A percentile compares a stretch with the other conserved stretches of the same genome.
Evolutionary conservation across 1,140 invertebrate genomes (phyloP).

Genomic region (Drosophila kurseongensis): DNA sequence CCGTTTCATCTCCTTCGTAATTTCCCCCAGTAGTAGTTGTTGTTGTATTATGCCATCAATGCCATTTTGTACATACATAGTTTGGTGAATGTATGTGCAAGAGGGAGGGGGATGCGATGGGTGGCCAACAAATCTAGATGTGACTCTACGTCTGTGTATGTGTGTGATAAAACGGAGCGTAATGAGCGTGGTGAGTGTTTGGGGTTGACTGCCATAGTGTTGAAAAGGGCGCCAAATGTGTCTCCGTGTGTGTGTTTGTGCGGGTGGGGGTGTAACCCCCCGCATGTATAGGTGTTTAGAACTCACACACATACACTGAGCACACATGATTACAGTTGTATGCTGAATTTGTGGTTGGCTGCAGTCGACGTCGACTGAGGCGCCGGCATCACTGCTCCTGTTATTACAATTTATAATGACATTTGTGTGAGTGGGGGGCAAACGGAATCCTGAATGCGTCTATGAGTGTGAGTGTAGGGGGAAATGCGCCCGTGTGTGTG

Average conservation of each 20-base stretch:
- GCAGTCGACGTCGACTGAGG: slow-evolving; percentile 50
- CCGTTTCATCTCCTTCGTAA: slow-evolving; percentile 20
- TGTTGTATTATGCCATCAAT: slow-evolving; percentile 81
- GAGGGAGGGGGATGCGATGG: slow-evolving; percentile 20
- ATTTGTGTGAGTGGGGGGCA: slow-evolving; percentile 62
- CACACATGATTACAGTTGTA: slow-evolving; percentile 83
- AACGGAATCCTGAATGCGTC: slow-evolving; percentile 33
- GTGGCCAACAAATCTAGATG: slow-evolving; percentile 70
- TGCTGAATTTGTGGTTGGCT: slow-evolving; percentile 80
- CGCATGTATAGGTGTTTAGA: slow-evolving; percentile 76
- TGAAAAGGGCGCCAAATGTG: slow-evolving; percentile 81
- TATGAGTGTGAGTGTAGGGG: slow-evolving; percentile 15
- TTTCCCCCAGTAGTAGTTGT: slow-evolving; percentile 27
- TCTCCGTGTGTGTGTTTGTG: slow-evolving; percentile 19
- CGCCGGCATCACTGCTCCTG: slow-evolving; percentile 63
- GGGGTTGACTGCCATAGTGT: slow-evolving; percentile 70
- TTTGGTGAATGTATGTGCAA: slow-evolving; percentile 51
- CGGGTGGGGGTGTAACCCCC: slow-evolving; percentile 29
- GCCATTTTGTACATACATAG: slow-evolving; percentile 75
- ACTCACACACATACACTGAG: slow-evolving; percentile 58
- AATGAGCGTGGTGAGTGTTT: slow-evolving; percentile 74
- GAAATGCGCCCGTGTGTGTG: slow-evolving; percentile 60
- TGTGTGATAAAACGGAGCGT: slow-evolving; percentile 77
- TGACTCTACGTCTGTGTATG: slow-evolving; percentile 31
- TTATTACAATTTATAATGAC: slow-evolving; percentile 84